Percentiles rank a stretch among this genome's conserved stretches.
These are phyloP conservation scores for Neostethus bicornis DNA, from an alignment of 2,797 vertebrate genomes.

Conservation along the genomic window DNA sequence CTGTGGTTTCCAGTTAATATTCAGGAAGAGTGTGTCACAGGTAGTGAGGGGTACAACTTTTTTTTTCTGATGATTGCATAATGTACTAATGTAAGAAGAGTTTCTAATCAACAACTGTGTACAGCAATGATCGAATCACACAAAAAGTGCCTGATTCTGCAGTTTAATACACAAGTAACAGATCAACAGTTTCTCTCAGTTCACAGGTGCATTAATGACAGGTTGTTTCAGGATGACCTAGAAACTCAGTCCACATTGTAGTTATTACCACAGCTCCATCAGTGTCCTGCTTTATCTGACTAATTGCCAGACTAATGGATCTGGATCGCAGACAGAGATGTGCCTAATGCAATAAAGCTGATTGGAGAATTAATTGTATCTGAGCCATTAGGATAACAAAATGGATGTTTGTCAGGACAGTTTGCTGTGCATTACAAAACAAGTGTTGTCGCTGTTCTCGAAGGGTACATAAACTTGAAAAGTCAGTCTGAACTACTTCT, in stretches of 20 bases:
- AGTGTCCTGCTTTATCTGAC: slow-evolving; percentile 4
- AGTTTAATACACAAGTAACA: not conserved
- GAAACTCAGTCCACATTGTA: not conserved
- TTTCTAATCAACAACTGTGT: slow-evolving; percentile 3
- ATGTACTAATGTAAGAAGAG: slow-evolving; percentile 24
- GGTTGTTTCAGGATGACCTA: not conserved
- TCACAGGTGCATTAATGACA: too few relatives aligned
- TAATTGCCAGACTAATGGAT: slow-evolving; percentile 28
- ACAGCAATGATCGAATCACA: slow-evolving; percentile 1
- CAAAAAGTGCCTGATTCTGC: slow-evolving; percentile 1
- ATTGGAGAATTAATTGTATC: slow-evolving; percentile 33
- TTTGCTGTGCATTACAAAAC: slow-evolving; percentile 18
- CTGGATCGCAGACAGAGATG: slow-evolving; percentile 28
- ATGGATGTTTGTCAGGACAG: slow-evolving; percentile 28
- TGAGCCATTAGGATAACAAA: slow-evolving; percentile 33
- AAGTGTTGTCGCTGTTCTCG: slow-evolving; percentile 11
- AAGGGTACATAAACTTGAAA: slow-evolving; percentile 29
- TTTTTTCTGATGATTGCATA: slow-evolving; percentile 25
- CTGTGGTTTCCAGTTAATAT: slow-evolving; percentile 34
- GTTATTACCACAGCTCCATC: slow-evolving; percentile 1
- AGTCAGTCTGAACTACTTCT: slow-evolving; percentile 21
- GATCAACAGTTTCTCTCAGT: not conserved
- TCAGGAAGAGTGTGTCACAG: slow-evolving; percentile 15
- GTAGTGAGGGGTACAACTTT: slow-evolving; percentile 19
- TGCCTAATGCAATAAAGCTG: slow-evolving; percentile 17